These are phyloP conservation scores for Adrianichthys oophorus DNA, from an alignment of 2,797 vertebrate genomes.

Conservation along the genomic window DNA sequence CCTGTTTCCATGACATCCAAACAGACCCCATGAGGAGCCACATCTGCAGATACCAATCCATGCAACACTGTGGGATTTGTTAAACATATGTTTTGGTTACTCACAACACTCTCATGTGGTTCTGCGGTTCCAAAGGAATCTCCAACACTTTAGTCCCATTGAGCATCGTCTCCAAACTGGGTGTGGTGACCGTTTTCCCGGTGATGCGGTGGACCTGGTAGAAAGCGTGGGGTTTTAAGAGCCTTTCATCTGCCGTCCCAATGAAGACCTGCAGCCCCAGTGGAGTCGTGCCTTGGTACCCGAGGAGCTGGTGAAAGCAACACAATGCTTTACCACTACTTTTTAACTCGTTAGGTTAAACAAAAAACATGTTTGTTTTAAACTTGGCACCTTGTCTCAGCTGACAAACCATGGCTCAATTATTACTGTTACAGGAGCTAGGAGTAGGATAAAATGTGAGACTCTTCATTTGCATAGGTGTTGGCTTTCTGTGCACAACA, in stretches of 20 bases:
- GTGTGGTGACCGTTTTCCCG: slow-evolving; percentile 94
- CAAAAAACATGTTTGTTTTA: no score
- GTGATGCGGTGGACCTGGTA: slow-evolving; percentile 98
- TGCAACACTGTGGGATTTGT: no score
- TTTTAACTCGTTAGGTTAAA: no score
- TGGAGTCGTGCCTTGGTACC: slow-evolving; percentile 88
- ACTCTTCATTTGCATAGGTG: slow-evolving; percentile 57
- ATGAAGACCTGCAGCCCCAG: slow-evolving; percentile 95
- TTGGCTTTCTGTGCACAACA: slow-evolving; percentile 30
- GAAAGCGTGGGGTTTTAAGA: slow-evolving; percentile 96
- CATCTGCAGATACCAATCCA: no score
- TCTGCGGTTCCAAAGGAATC: slow-evolving; percentile 92
- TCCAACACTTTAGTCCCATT: slow-evolving; percentile 92
- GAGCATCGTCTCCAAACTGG: slow-evolving; percentile 90
- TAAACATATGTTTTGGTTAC: slow-evolving; percentile 37
- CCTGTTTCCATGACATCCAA: slow-evolving; percentile 16
- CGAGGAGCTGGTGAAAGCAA: slow-evolving; percentile 81
- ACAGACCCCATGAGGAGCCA: no score
- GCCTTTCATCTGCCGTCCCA: slow-evolving; percentile 91
- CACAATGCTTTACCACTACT: not conserved
- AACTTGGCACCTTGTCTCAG: no score
- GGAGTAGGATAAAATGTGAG: not conserved
- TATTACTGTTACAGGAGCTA: slow-evolving; percentile 1
- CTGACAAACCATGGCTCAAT: slow-evolving; percentile 2
- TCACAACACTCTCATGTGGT: slow-evolving; percentile 95